Evolutionary conservation across 2,797 vertebrate genomes (phyloP).

Genomic region (Myoxocephalus aenaeus): DNA sequence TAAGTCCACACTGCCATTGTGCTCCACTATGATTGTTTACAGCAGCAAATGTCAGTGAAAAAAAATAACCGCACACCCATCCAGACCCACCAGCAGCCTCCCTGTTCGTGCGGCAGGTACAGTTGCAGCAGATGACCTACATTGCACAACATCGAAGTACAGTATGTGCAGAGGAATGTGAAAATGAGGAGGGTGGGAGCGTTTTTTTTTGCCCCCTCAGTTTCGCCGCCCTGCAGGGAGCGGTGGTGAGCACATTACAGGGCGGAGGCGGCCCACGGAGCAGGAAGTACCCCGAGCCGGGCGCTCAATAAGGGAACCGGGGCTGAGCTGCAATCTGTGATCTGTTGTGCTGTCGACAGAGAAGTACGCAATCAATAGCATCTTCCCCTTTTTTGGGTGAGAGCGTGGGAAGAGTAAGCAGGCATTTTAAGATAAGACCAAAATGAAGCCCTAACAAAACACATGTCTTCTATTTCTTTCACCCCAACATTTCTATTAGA

Average conservation of each 20-base stretch:
- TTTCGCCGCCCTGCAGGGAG: constrained; percentile 20
- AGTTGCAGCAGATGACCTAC: constrained; percentile 12
- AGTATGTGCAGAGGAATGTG: constrained; percentile 1
- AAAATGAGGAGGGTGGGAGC: neutral
- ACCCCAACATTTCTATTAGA: constrained; percentile 27
- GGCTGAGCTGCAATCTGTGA: constrained; percentile 34
- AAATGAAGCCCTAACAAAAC: neutral
- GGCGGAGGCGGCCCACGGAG: constrained; percentile 5
- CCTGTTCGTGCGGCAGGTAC: constrained; percentile 7
- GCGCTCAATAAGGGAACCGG: constrained; percentile 15
- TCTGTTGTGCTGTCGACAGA: constrained; percentile 27
- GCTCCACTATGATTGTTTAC: neutral
- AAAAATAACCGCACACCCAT: neutral
- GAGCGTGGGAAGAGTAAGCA: neutral
- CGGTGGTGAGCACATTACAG: constrained; percentile 12
- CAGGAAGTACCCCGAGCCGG: constrained; percentile 20
- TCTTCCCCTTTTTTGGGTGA: constrained; percentile 53
- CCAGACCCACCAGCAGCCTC: neutral
- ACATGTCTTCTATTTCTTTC: neutral
- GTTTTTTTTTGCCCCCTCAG: constrained; percentile 35
- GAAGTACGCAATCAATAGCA: constrained; percentile 51
- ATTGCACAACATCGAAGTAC: neutral
- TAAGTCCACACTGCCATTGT: neutral
- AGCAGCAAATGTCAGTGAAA: constrained; percentile 7
- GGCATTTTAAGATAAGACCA: neutral